Conservation (phyloP, 2,888 invertebrate species). For the Drosophila anomalata region DNA sequence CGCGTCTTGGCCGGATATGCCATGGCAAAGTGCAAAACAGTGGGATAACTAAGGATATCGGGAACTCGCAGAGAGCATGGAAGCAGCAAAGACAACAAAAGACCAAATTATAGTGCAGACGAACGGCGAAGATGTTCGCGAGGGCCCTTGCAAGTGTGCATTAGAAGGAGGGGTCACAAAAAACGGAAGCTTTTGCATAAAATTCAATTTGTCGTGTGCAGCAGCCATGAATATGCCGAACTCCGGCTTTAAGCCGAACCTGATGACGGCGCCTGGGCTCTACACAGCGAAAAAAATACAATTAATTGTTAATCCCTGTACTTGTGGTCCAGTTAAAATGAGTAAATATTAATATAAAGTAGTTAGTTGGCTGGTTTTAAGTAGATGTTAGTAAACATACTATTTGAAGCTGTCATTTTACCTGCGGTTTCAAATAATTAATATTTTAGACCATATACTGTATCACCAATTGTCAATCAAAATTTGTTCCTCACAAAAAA, state of each 20-base stretch:
- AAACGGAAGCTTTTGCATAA: conserved; percentile 71
- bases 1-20: conserved; percentile 44
- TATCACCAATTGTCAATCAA: not conserved
- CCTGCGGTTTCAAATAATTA: not conserved
- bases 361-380: no score
- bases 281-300: not conserved
- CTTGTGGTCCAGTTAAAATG: no score
- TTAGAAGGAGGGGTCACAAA: conserved; percentile 30
- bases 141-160: conserved; percentile 11
- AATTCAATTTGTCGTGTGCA: conserved; percentile 80
- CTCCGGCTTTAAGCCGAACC: conserved; percentile 60
- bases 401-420: not conserved
- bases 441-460: not conserved
- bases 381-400: not conserved
- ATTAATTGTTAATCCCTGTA: no score
- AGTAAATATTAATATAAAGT: no score
- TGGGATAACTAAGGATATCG: conserved; percentile 57
- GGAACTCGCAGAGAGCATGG: conserved; percentile 5
- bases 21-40: conserved; percentile 61
- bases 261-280: conserved; percentile 23
- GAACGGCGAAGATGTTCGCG: conserved; percentile 27
- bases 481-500: not conserved
- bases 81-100: conserved; percentile 59
- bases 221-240: conserved; percentile 79
- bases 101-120: conserved; percentile 69